These are phyloP conservation scores for Spizaetus ornatus DNA, from an alignment of 2,113 vertebrate species.

Conservation along the genomic window DNA sequence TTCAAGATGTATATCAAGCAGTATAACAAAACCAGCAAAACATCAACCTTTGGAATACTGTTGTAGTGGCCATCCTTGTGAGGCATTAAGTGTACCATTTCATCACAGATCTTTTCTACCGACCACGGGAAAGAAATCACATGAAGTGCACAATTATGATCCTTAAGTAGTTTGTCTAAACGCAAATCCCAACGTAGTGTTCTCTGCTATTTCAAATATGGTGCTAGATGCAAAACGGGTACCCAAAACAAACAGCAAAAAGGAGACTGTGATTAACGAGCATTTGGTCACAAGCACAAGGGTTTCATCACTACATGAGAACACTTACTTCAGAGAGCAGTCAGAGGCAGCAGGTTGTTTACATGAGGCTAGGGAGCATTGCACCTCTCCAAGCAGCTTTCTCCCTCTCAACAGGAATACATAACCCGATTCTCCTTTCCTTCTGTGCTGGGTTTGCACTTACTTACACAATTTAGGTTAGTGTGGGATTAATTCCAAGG, in stretches of 20 bases:
- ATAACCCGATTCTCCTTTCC: accelerated
- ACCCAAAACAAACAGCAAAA: background rate
- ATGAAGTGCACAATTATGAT: conserved; percentile 5
- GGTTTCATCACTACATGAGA: background rate
- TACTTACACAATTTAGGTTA: background rate
- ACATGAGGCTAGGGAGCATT: background rate
- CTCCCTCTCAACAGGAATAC: background rate
- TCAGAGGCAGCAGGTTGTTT: conserved; percentile 2
- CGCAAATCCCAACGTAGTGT: background rate
- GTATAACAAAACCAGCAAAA: conserved; percentile 71
- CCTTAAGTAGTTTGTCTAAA: background rate
- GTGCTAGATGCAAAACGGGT: background rate
- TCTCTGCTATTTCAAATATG: conserved; percentile 13
- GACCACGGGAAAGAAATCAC: conserved; percentile 13
- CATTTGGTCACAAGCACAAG: background rate
- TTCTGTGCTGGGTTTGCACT: background rate
- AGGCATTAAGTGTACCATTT: background rate
- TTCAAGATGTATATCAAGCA: conserved; percentile 71
- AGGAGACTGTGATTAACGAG: background rate
- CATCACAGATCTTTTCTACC: conserved; percentile 9
- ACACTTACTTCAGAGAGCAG: background rate
- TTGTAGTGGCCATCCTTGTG: background rate
- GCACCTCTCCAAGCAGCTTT: background rate
- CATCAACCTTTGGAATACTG: conserved; percentile 69
- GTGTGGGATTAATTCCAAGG: background rate